These are phyloP conservation scores for Acanthisitta chloris DNA, from an alignment of 2,113 vertebrate genomes.

Conservation along the genomic window DNA sequence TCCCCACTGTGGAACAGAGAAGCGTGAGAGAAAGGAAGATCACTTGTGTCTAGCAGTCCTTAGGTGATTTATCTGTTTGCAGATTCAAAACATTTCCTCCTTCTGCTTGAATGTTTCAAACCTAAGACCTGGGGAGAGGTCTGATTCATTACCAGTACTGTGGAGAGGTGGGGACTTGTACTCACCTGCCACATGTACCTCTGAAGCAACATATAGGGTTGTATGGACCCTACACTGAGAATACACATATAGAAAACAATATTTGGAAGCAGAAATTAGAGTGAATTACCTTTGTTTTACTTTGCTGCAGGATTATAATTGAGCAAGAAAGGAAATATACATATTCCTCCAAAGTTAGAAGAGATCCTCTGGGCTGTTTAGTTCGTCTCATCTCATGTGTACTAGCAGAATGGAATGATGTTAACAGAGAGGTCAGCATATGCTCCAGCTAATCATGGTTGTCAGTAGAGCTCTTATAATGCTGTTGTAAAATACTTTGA, in stretches of 20 bases:
- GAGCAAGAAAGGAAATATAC: background rate
- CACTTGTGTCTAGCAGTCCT: background rate
- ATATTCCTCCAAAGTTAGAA: background rate
- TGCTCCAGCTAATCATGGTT: background rate
- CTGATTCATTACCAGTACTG: background rate
- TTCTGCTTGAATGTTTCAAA: background rate
- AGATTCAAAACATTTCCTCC: background rate
- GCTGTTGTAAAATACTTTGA: background rate
- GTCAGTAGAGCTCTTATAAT: background rate
- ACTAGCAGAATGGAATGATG: background rate
- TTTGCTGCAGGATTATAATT: background rate
- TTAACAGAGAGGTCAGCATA: slow-evolving; percentile 39
- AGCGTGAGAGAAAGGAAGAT: background rate
- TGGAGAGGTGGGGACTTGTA: background rate
- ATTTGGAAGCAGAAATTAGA: background rate
- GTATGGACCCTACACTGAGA: background rate
- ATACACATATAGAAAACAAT: background rate
- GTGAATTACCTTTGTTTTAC: background rate
- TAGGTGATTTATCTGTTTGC: background rate
- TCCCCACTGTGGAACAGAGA: background rate
- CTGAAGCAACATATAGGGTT: background rate
- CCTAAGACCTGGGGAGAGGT: background rate
- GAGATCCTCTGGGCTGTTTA: background rate
- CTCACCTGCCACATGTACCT: background rate
- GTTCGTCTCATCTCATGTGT: background rate